Evolutionary conservation across 2,888 invertebrate species (phyloP).

Genomic region (Callosobruchus maculatus): DNA sequence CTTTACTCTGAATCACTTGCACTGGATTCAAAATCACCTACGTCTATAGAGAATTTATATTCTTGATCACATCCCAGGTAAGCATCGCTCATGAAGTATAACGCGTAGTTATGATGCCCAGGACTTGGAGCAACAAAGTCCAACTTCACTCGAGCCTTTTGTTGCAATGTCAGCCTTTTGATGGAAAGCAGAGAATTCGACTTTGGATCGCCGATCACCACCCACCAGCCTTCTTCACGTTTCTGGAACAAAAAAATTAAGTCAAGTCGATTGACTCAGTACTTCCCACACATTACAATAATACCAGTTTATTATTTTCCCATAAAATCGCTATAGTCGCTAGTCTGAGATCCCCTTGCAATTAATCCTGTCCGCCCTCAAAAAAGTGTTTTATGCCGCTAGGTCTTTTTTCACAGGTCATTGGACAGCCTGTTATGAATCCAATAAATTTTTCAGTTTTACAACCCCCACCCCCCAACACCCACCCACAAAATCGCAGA

Average conservation of each 20-base stretch:
- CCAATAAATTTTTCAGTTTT: no score
- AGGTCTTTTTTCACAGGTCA: no score
- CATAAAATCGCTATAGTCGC: no score
- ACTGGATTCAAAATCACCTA: constrained; percentile 70
- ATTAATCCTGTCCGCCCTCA: no score
- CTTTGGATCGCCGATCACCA: constrained; percentile 96
- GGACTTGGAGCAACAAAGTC: constrained; percentile 93
- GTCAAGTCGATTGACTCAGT: not conserved
- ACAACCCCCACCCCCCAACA: no score
- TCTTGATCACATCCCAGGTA: constrained; percentile 99
- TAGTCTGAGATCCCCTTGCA: no score
- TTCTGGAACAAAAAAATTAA: constrained; percentile 55
- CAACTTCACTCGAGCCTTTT: constrained; percentile 80
- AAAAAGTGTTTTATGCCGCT: no score
- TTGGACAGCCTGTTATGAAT: no score
- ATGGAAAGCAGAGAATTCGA: constrained; percentile 93
- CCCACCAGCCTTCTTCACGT: constrained; percentile 96
- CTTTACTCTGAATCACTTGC: constrained; percentile 57
- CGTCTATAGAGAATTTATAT: constrained; percentile 86
- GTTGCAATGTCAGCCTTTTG: constrained; percentile 91
- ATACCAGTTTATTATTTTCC: no score
- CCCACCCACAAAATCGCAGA: no score
- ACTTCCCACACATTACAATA: no score
- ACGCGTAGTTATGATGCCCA: constrained; percentile 84
- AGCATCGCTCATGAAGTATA: constrained; percentile 99